Evolutionary conservation across 2,888 invertebrate species (phyloP).

Genomic region (Polyploca ridens): DNA sequence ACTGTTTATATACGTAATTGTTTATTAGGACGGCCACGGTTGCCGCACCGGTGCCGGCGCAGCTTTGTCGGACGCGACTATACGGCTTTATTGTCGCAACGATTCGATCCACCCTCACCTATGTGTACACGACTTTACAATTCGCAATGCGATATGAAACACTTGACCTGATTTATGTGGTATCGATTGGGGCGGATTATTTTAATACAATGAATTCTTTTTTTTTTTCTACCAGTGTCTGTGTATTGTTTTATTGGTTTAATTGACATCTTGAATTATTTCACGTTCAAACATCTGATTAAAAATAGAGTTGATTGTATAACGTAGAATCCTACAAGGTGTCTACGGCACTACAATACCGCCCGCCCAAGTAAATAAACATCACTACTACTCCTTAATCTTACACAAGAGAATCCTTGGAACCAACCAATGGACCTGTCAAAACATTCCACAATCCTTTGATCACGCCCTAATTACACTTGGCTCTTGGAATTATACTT

Average conservation of each 20-base stretch:
- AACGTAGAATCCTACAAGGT: neutral
- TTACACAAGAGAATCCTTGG: slow-evolving; percentile 38
- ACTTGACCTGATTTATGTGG: slow-evolving; percentile 28
- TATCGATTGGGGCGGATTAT: slow-evolving; percentile 25
- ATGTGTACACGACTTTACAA: slow-evolving; percentile 38
- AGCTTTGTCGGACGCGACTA: slow-evolving; percentile 67
- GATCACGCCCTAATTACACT: slow-evolving; percentile 69
- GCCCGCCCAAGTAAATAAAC: slow-evolving; percentile 5
- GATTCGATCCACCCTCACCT: slow-evolving; percentile 62
- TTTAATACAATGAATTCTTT: slow-evolving; percentile 17
- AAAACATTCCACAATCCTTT: slow-evolving; percentile 72
- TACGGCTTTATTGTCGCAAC: slow-evolving; percentile 57
- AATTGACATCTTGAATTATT: neutral
- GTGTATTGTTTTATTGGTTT: neutral
- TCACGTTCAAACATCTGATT: no score
- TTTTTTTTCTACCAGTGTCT: neutral
- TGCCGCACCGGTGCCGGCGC: slow-evolving; percentile 27
- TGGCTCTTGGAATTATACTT: slow-evolving; percentile 65
- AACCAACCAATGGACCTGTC: slow-evolving; percentile 54
- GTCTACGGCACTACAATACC: neutral
- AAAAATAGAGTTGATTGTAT: neutral
- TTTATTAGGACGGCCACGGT: slow-evolving; percentile 60
- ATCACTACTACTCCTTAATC: neutral
- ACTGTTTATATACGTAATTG: slow-evolving; percentile 77
- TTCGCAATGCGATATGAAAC: slow-evolving; percentile 26